Percentiles rank a stretch among this genome's conserved stretches.
Evolutionary conservation across 2,113 vertebrate genomes (phyloP).

Genomic region (Hyperoodon ampullatus): DNA sequence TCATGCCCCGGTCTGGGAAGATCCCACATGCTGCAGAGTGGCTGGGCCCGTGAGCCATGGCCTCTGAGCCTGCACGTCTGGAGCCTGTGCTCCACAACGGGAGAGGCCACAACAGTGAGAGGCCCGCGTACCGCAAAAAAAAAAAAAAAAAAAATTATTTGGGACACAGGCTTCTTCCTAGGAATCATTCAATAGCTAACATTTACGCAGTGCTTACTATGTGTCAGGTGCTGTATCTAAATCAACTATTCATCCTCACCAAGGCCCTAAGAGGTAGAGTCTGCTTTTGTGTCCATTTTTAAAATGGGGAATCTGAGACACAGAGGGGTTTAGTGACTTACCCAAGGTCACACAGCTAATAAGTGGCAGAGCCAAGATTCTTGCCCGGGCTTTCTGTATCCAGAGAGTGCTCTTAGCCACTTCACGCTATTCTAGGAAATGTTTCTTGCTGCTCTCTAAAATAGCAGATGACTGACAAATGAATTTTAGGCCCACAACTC

Average conservation of each 20-base stretch:
- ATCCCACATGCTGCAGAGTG: too few relatives aligned
- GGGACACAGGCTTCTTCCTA: background rate
- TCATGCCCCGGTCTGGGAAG: too few relatives aligned
- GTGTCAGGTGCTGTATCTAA: background rate
- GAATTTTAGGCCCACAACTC: background rate
- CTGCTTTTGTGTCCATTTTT: background rate
- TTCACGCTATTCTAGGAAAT: background rate
- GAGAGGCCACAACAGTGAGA: too few relatives aligned
- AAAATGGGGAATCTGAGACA: background rate
- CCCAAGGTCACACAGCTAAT: background rate
- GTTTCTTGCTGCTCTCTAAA: background rate
- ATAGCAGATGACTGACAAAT: background rate
- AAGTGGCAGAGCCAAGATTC: background rate
- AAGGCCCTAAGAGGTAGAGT: background rate
- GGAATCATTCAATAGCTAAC: background rate
- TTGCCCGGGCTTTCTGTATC: background rate
- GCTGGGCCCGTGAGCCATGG: too few relatives aligned
- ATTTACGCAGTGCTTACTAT: background rate
- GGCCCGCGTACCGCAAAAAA: too few relatives aligned
- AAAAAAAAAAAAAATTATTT: slow-evolving; percentile 1
- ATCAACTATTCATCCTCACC: background rate
- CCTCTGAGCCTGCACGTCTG: too few relatives aligned
- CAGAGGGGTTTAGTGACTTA: background rate
- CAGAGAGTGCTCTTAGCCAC: background rate
- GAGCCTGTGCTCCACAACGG: too few relatives aligned